Percentiles rank a stretch among this genome's conserved stretches.
Evolutionary conservation across 2,797 vertebrate species (phyloP).

Genomic region (Anguilla megastoma): DNA sequence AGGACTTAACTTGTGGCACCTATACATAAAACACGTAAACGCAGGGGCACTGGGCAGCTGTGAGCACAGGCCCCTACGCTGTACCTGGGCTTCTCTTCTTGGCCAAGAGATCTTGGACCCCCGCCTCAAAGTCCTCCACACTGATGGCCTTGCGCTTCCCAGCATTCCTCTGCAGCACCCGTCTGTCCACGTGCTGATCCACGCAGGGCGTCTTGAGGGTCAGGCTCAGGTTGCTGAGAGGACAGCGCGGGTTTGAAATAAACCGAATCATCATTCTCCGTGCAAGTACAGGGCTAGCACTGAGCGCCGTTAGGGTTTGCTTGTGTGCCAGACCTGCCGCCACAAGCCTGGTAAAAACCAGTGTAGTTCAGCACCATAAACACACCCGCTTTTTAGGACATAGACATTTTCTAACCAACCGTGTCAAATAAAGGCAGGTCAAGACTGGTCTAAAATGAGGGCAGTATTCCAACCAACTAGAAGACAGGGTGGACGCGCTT

Average conservation of each 20-base stretch:
- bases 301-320: not conserved
- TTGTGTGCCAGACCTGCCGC: not conserved
- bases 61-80: not conserved
- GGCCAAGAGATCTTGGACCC: conserved; percentile 55
- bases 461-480: not conserved
- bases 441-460: not conserved
- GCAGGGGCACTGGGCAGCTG: not conserved
- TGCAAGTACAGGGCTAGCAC: not conserved
- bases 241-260: conserved; percentile 11
- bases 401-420: not conserved
- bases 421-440: not conserved
- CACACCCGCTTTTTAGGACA: not conserved
- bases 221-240: conserved; percentile 62
- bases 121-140: conserved; percentile 68
- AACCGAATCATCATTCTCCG: conserved; percentile 25
- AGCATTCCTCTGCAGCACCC: conserved; percentile 62
- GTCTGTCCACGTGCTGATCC: conserved; percentile 56
- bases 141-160: conserved; percentile 55
- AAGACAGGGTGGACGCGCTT: not conserved
- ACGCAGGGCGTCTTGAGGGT: conserved; percentile 69
- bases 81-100: conserved; percentile 41
- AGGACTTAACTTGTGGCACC: not conserved
- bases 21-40: not conserved
- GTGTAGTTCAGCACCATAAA: not conserved
- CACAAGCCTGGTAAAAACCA: too few species aligned